Evolutionary conservation across 2,888 invertebrate genomes (phyloP), one percentile per base, ranked within the genome.

Genomic region (Temnothorax unifasciatus): DNA sequence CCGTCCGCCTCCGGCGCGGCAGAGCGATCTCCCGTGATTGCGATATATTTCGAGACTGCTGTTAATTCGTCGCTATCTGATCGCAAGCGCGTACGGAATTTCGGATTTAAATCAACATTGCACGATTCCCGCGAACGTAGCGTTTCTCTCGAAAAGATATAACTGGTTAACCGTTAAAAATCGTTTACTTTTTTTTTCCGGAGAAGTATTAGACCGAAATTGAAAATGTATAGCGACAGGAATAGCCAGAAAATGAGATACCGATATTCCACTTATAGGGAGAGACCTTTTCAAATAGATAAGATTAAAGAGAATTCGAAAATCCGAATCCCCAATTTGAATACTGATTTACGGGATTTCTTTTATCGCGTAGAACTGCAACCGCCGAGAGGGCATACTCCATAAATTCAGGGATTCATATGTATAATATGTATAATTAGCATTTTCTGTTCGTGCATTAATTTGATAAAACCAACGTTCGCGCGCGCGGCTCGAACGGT

Each of bases 41-140:
- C 29, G 68, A 83, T 47, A 68, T 77, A 68, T 77, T 79, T 57
- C 61, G 29, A 79, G 21, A 41, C 15, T 57, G 50, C 18, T 29
- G 52, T 41, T 50, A 63, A 63, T 44, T 41, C 57, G 41, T 29
- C 3, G 61, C 59, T 52, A 8, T 38, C 13, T 38, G 41, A 76
- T 57, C 44, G 57, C n/a, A 61, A 83, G 21, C 8, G 21, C 8
- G 11, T 41, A 29, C 29, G 52, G 13, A n/a, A 77, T 68, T 69
- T 29, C 3, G 2, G 44, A 79, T 69, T 69, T 41, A 41, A 68
- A 77, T 5, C 25, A 21, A 4, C 9, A 21, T 47, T 21, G n/a
- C 15, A 21, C 34, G 44, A 75, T 15, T 29, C 0, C 25, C 34
- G n/a, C 15, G 29, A 64, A 29, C 38, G n/a, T 38, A 29, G 4